Evolutionary conservation across 2,888 invertebrate genomes (phyloP).

Genomic region (Diplazon laetatorius): DNA sequence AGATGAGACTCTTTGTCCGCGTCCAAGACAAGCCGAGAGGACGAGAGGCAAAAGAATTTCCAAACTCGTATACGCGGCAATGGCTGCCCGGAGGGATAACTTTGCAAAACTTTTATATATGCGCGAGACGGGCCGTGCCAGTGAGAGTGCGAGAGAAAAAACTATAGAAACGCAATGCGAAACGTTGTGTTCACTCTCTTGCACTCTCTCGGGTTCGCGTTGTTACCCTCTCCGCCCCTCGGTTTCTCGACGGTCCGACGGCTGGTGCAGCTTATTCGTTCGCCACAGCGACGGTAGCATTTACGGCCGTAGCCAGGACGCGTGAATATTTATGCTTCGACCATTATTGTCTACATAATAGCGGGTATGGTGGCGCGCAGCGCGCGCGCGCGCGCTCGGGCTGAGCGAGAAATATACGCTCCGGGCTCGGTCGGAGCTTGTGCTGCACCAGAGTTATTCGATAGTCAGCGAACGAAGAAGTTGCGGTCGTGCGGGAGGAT

Average conservation of each 20-base stretch:
- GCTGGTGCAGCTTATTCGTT: slow-evolving; percentile 48
- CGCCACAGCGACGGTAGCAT: slow-evolving; percentile 77
- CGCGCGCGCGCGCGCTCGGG: no score
- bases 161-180: slow-evolving; percentile 31
- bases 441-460: slow-evolving; percentile 22
- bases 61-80: slow-evolving; percentile 13
- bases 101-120: not conserved
- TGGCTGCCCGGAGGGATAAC: not conserved
- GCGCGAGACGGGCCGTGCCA: not conserved
- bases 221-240: slow-evolving; percentile 4
- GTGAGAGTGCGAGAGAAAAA: not conserved
- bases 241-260: slow-evolving; percentile 21
- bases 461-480: slow-evolving; percentile 22
- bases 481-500: slow-evolving; percentile 6
- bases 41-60: not conserved
- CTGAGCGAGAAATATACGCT: slow-evolving; percentile 37
- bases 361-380: slow-evolving; percentile 67
- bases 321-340: slow-evolving; percentile 81
- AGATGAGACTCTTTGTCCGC: slow-evolving; percentile 11
- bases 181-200: slow-evolving; percentile 23
- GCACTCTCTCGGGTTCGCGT: slow-evolving; percentile 32
- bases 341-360: slow-evolving; percentile 81
- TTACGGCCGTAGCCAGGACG: slow-evolving; percentile 77
- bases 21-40: not conserved
- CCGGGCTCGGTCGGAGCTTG: slow-evolving; percentile 36